These are phyloP conservation scores for Oxytorus armatus DNA, from an alignment of 2,888 invertebrate genomes.

Conservation along the genomic window DNA sequence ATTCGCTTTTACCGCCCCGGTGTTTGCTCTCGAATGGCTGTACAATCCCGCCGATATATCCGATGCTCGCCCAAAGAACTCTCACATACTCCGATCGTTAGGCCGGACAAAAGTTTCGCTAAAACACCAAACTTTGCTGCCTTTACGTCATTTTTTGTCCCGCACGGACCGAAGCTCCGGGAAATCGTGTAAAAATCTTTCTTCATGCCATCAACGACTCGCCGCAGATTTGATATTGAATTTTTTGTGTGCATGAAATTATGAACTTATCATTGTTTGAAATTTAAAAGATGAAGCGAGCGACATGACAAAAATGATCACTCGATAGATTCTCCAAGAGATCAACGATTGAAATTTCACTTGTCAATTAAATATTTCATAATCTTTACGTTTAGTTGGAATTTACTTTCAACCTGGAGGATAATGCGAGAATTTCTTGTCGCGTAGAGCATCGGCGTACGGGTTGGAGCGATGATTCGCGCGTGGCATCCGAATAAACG, in stretches of 20 bases:
- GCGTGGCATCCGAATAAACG: slow-evolving; percentile 19
- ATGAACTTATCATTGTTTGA: no score
- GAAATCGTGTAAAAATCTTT: no score
- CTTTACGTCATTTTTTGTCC: not conserved
- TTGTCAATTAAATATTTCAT: not conserved
- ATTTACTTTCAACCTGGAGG: not conserved
- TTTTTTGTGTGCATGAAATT: no score
- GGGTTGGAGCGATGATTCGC: slow-evolving; percentile 11
- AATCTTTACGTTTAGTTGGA: not conserved
- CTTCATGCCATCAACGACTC: no score
- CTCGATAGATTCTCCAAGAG: not conserved
- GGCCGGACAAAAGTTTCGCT: slow-evolving; percentile 3
- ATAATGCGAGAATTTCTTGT: not conserved
- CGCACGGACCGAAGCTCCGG: not conserved
- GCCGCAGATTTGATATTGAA: no score
- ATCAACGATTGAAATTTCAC: not conserved
- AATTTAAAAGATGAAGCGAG: no score
- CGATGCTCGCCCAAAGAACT: slow-evolving; percentile 19
- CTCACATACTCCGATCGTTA: slow-evolving; percentile 15
- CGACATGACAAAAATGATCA: no score
- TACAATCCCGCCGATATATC: slow-evolving; percentile 29
- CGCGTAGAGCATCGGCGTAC: not conserved
- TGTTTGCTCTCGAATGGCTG: slow-evolving; percentile 45
- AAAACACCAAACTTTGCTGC: not conserved
- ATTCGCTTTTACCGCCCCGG: slow-evolving; percentile 38